Conservation (phyloP, 92 coral and sea anemone genomes). For the Montipora capitata region DNA sequence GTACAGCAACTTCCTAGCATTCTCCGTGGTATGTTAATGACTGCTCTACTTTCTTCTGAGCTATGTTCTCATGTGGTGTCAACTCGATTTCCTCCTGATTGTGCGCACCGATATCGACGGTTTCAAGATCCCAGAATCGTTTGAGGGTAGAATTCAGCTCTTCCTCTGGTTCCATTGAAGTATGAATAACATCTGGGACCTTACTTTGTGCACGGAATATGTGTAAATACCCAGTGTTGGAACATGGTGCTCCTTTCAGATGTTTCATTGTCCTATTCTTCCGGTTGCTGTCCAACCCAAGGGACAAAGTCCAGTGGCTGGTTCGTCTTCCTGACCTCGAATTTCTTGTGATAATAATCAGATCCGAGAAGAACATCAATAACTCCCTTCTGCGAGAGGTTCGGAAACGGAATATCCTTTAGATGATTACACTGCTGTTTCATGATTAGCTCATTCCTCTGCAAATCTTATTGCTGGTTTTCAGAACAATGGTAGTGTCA, state of each 20-base stretch:
- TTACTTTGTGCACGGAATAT: constrained; percentile 43
- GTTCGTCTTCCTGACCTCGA: neutral
- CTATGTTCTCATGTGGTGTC: too few relatives aligned
- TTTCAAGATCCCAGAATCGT: too few relatives aligned
- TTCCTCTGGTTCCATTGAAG: constrained; percentile 10
- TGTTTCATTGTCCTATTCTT: neutral
- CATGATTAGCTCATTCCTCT: constrained; percentile 11
- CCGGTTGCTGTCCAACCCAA: constrained; percentile 72
- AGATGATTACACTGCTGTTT: too few relatives aligned
- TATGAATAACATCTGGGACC: constrained; percentile 23
- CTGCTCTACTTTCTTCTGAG: neutral
- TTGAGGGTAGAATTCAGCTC: too few relatives aligned
- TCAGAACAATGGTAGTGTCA: constrained; percentile 8
- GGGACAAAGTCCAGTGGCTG: constrained; percentile 66
- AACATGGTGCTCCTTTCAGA: too few relatives aligned
- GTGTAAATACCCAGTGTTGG: constrained; percentile 45
- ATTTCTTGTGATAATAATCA: neutral
- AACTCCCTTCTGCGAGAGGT: constrained; percentile 21
- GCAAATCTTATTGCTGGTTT: constrained; percentile 43
- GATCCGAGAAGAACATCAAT: constrained; percentile 50
- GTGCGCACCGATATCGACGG: too few relatives aligned
- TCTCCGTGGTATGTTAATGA: constrained; percentile 34
- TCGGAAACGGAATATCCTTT: constrained; percentile 48
- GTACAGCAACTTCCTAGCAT: constrained; percentile 49
- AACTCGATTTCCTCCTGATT: too few relatives aligned